Percentiles rank a stretch among this genome's conserved stretches.
phyloP scores from a whole-genome alignment of 2,888 invertebrate genomes.

The Acanthoscelides obtectus region DNA sequence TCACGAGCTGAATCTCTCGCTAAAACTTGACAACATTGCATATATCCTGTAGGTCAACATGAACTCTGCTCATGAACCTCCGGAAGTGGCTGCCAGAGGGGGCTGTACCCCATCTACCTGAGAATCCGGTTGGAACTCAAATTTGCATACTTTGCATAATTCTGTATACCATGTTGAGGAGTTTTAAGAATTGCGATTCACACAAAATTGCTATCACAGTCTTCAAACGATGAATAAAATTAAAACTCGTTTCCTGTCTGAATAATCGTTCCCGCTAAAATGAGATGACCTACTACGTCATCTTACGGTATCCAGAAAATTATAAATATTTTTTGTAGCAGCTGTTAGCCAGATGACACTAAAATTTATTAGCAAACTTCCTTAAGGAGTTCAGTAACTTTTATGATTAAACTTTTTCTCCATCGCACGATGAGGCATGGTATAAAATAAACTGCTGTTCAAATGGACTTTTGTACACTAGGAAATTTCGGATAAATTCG shows the following conservation, averaged over 20 bases:
- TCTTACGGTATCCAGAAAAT: neutral
- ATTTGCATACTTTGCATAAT: too few relatives aligned
- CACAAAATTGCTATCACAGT: too few relatives aligned
- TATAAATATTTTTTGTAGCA: neutral
- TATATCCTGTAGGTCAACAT: too few relatives aligned
- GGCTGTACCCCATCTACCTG: too few relatives aligned
- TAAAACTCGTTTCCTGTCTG: neutral
- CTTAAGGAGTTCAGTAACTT: neutral
- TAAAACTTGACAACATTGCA: too few relatives aligned
- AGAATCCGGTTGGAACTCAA: too few relatives aligned
- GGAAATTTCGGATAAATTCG: neutral
- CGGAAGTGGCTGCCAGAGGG: too few relatives aligned
- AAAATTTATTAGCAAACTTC: neutral
- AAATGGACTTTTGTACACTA: neutral
- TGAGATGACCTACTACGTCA: neutral
- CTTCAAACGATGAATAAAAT: neutral
- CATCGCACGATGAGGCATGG: neutral
- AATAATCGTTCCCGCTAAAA: neutral
- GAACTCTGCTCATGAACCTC: too few relatives aligned
- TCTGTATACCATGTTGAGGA: too few relatives aligned
- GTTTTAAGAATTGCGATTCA: too few relatives aligned
- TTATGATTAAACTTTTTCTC: neutral
- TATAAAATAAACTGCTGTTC: neutral
- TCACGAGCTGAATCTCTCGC: too few relatives aligned
- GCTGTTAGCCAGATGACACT: neutral